phyloP scores from a whole-genome alignment of 1,140 invertebrate species.

The Phocides pigmalion region DNA sequence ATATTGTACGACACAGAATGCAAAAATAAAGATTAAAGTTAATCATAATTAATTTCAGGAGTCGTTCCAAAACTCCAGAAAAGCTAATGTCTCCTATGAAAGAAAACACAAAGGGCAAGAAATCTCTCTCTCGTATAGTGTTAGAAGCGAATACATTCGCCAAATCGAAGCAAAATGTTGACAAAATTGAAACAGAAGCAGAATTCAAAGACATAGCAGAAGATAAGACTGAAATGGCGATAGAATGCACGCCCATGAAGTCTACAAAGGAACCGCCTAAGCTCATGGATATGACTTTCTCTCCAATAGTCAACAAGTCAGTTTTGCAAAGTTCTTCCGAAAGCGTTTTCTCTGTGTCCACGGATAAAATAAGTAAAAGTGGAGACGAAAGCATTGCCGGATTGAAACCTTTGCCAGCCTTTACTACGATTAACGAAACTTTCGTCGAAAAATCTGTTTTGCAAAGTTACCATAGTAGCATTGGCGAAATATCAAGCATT shows the following conservation, averaged over 20 bases:
- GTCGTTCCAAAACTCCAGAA: constrained; percentile 74
- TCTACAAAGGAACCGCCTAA: constrained; percentile 49
- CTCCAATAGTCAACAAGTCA: constrained; percentile 73
- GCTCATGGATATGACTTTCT: constrained; percentile 69
- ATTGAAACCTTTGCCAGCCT: constrained; percentile 56
- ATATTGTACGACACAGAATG: background rate
- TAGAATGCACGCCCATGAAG: constrained; percentile 75
- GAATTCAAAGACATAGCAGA: constrained; percentile 27
- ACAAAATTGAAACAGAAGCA: constrained; percentile 44
- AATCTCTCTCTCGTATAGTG: constrained; percentile 70
- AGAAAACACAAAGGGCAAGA: constrained; percentile 55
- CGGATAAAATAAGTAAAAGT: constrained; percentile 46
- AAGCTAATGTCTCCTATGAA: constrained; percentile 67
- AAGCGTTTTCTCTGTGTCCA: constrained; percentile 50
- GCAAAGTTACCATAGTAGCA: constrained; percentile 53
- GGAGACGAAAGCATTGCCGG: constrained; percentile 43
- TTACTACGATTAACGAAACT: constrained; percentile 53
- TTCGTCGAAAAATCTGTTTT: constrained; percentile 53
- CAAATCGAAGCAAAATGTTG: constrained; percentile 57
- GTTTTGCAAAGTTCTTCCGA: constrained; percentile 66
- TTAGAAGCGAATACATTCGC: constrained; percentile 73
- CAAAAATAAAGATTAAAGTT: constrained; percentile 9
- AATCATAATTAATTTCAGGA: constrained; percentile 44
- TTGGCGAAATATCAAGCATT: constrained; percentile 39
- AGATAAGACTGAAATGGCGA: constrained; percentile 43